These are phyloP conservation scores for Chauna torquata DNA, from an alignment of 2,113 vertebrate genomes.

Conservation along the genomic window DNA sequence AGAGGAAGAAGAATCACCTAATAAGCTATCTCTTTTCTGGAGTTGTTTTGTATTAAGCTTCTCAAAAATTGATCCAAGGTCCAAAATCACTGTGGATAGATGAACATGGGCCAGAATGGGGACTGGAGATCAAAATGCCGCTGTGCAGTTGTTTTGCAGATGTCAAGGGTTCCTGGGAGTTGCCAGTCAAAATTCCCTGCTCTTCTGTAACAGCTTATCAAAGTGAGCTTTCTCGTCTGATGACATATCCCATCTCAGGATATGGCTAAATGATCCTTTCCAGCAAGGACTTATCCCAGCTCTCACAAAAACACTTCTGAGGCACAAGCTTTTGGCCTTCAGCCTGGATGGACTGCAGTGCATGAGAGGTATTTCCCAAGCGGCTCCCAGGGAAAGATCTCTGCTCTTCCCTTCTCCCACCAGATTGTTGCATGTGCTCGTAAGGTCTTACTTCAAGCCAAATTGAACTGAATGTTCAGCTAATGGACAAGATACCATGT, in stretches of 20 bases:
- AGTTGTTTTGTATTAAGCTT: not conserved
- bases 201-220: not conserved
- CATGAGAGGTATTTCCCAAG: not conserved
- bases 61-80: not conserved
- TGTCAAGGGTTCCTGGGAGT: not conserved
- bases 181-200: not conserved
- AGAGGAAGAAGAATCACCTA: not conserved
- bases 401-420: not conserved
- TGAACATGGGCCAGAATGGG: not conserved
- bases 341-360: not conserved
- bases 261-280: not conserved
- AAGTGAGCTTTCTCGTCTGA: not conserved
- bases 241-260: not conserved
- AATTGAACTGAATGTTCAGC: not conserved
- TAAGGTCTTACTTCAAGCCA: not conserved
- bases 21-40: not conserved
- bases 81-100: not conserved
- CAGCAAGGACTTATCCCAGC: not conserved
- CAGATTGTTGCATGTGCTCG: not conserved
- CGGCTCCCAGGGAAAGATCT: not conserved
- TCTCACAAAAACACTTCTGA: constrained; percentile 6
- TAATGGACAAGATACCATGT: not conserved
- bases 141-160: not conserved
- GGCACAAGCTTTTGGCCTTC: not conserved
- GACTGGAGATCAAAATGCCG: not conserved